Base-by-base conservation (phyloP, 2,888 invertebrate genomes). In the Ochropacha duplaris region DNA sequence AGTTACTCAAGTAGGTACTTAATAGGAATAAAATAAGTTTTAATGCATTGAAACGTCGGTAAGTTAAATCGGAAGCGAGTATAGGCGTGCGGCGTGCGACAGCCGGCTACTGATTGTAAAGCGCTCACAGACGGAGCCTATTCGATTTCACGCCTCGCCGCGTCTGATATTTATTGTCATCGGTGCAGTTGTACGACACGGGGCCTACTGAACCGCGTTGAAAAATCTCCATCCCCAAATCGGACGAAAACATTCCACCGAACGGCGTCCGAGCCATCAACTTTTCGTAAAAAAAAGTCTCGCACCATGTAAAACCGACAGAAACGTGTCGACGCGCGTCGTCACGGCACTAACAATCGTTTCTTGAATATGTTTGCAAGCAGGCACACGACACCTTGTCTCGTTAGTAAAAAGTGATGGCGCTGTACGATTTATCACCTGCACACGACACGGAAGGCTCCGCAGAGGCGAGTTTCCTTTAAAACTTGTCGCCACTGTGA, bases 131-230 rank as follows among this genome's bases (percentile, higher is more conserved):
- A 88, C 90, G 91, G 86, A 90, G 92, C 92, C 92, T 92, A 92
- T 92, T 92, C 92, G 92, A 92, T 92, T 92, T 92, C 92, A 92
- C 88, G 92, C 90, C 92, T 92, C 90, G 90, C 82, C 90, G 91
- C 92, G 81, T 78, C 78, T 86, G 89, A 90, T 92, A 92, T 92
- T 92, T 92, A 92, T 92, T 92, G 90, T 92, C 92, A 92, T 91
- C 92, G 91, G 89, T 90, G 89, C 90, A 91, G 87, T 90, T 87
- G 90, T 88, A 90, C 90, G 91, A 90, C 92, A 90, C 88, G 88
- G 84, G 83, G 88, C 88, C 88, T 89, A 88, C 87, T 88, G 90
- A 91, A 90, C 90, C 88, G 84, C 88, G 88, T 79, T 87, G 85
- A 89, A 92, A 91, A 90, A 90, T 88, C 88, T 88, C 87, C 85